Evolutionary conservation across 2,113 vertebrate species (phyloP), one percentile per base, ranked within the genome.

Genomic region (Grammomys surdaster): DNA sequence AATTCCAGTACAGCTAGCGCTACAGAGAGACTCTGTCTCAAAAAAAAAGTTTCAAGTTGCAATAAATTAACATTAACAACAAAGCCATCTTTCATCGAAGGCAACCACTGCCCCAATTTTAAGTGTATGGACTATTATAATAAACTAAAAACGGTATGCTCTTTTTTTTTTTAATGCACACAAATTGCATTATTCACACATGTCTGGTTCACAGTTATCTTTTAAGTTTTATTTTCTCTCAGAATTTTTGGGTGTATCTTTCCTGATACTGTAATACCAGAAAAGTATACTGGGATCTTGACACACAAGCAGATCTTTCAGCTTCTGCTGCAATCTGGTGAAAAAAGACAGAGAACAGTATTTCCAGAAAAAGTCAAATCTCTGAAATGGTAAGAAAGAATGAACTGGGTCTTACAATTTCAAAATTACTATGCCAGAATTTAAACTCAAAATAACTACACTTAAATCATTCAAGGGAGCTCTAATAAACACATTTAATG

Each of bases 281-380:
- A 89, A 84, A 92, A 91, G 43, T 17, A 77, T 43, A 54, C 0
- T 89, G 46, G 16, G 75, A 46, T 93, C 28, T 86, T 97, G 60
- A 70, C 56, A 84, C 19, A 5, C 54, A 80, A 78, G 14, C 24
- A 46, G 16, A 73, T 48, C 90, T 94, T 94, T 95, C 36, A 90
- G 89, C 73, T 96, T 95, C 51, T 77, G 31, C n/a, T 84, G 40
- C 80, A 54, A 95, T 88, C 17, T 84, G 54, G 28, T 94, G 91
- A 81, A 86, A 96, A 85, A 51, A 91, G 33, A 93, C 94, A 51
- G 75, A 80, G 13, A 96, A 67, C 7, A 78, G 1, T 67, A 92
- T 26, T 95, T 93, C 81, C 85, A 51, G n/a, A 88, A 91, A 65
- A 94, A 56, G 81, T 69, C 67, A 93, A 85, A 92, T 72, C 94